Percentiles rank a stretch among this genome's conserved stretches.
These are phyloP conservation scores for Florisuga fusca DNA, from an alignment of 2,797 vertebrate species.

Conservation along the genomic window DNA sequence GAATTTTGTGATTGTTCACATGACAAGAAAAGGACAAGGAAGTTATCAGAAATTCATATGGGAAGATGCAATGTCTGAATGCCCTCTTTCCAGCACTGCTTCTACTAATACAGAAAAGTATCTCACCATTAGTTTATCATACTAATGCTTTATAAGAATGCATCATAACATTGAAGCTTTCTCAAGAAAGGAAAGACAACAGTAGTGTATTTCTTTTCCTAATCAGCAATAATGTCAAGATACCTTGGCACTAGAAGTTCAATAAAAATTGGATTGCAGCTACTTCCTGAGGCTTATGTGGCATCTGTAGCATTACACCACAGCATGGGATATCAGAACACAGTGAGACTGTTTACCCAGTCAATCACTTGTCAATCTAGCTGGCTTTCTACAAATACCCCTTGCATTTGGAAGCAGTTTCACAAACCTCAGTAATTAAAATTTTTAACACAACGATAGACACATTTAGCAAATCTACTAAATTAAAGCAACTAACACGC, in stretches of 20 bases:
- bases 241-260: constrained; percentile 45
- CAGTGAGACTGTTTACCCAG: constrained; percentile 75
- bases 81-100: not conserved
- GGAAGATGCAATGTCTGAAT: not conserved
- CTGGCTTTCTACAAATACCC: constrained; percentile 70
- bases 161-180: not conserved
- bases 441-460: constrained; percentile 70
- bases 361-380: constrained; percentile 78
- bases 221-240: constrained; percentile 48
- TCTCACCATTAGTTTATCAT: not conserved
- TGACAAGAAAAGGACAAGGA: not conserved
- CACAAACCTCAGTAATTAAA: constrained; percentile 68
- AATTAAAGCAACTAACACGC: constrained; percentile 53
- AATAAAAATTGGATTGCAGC: constrained; percentile 71
- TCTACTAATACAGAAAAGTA: not conserved
- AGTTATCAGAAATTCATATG: not conserved
- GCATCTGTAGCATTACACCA: constrained; percentile 46
- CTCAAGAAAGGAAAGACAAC: not conserved
- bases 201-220: not conserved
- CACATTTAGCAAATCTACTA: constrained; percentile 57
- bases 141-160: not conserved
- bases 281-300: constrained; percentile 65
- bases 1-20: not conserved
- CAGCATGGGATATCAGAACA: constrained; percentile 69
- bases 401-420: constrained; percentile 60